A percentile compares a stretch with the other conserved stretches of the same genome.
Evolutionary conservation across 2,797 vertebrate genomes (phyloP).

Genomic region (Schizothorax lantsangensis): DNA sequence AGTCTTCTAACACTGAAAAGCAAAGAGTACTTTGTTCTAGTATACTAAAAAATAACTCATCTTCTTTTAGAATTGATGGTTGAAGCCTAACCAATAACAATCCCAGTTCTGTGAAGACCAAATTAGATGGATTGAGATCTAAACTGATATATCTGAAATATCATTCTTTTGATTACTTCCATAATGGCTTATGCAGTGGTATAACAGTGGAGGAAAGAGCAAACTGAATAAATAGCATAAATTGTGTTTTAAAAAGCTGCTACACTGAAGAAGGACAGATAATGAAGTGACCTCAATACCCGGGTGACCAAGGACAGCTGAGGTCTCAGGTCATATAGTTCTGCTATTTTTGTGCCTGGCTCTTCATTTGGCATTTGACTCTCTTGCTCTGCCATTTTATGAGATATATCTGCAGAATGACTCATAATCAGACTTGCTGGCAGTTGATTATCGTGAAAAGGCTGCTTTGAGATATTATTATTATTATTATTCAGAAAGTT

Average conservation of each 20-base stretch:
- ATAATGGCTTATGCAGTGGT: not conserved
- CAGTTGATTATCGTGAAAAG: not conserved
- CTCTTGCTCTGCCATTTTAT: slow-evolving; percentile 28
- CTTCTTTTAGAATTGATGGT: not conserved
- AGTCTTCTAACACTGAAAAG: not conserved
- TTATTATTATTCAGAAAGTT: not conserved
- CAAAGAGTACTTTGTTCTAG: not conserved
- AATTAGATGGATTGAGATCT: not conserved
- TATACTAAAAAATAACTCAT: not conserved
- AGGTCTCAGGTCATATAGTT: slow-evolving; percentile 29
- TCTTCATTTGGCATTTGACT: slow-evolving; percentile 14
- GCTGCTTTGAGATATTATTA: not conserved
- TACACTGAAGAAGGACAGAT: slow-evolving; percentile 24
- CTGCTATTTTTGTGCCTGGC: slow-evolving; percentile 30
- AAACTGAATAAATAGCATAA: not conserved
- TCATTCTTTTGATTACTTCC: not conserved
- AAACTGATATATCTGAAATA: not conserved
- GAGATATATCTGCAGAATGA: not conserved
- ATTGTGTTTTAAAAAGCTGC: slow-evolving; percentile 5
- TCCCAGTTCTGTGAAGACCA: not conserved
- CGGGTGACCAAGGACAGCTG: slow-evolving; percentile 46
- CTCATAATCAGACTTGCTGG: not conserved
- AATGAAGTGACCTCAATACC: slow-evolving; percentile 71
- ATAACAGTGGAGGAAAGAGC: not conserved
- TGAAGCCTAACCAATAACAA: not conserved